These are phyloP conservation scores for Salvelinus sp. DNA, from an alignment of 2,113 vertebrate genomes.

Conservation along the genomic window DNA sequence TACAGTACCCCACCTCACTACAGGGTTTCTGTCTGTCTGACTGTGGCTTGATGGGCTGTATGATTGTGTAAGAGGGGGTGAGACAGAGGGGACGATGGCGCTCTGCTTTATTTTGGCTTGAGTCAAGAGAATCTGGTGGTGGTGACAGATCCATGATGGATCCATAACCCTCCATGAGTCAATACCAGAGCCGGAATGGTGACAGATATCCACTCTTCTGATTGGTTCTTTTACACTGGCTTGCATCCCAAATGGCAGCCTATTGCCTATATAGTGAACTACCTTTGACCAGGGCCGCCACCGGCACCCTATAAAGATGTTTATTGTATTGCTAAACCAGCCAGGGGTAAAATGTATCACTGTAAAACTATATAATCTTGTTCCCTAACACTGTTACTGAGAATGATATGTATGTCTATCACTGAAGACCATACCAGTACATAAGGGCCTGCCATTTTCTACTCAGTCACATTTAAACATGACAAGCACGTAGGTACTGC, in stretches of 20 bases:
- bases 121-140: constrained; percentile 1
- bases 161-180: constrained; percentile 22
- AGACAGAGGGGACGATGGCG: not conserved
- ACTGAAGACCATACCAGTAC: not conserved
- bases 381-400: not conserved
- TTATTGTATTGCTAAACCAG: not conserved
- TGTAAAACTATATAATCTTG: not conserved
- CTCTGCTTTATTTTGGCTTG: not conserved
- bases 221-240: constrained; percentile 30
- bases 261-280: constrained; percentile 27
- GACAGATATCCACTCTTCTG: constrained; percentile 36
- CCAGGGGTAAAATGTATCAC: not conserved
- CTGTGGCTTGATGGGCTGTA: not conserved
- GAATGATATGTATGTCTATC: not conserved
- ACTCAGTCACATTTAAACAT: no score
- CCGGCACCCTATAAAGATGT: not conserved
- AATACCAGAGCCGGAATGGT: constrained; percentile 19
- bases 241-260: not conserved
- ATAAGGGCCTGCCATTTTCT: no score
- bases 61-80: not conserved
- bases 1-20: not conserved
- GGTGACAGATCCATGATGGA: constrained; percentile 16
- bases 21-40: not conserved
- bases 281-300: constrained; percentile 37
- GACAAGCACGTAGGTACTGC: no score